Base-by-base conservation (phyloP, 2,888 invertebrate genomes). In the Melikaiella ostensackeni region DNA sequence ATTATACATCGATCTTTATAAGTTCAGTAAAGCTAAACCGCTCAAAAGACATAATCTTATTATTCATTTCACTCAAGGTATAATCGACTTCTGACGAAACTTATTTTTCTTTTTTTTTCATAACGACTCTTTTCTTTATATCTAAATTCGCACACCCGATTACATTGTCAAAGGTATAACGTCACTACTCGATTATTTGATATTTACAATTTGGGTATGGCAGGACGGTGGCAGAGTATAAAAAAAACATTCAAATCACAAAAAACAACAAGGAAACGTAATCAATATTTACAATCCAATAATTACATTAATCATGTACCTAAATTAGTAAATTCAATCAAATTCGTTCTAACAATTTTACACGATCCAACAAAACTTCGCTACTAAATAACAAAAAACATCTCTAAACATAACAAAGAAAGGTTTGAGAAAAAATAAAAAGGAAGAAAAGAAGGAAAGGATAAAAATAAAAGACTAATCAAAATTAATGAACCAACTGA, bases 1-100 rank as follows among this genome's bases (percentile, higher is more conserved):
- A 86, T 83, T 86, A 87, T 82, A 87, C 86, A 87, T 84, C 84
- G 84, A 88, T 81, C 82, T 86, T 84, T 84, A 80, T 77, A 79
- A 84, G 80, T 83, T 82, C 78, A 78, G 82, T 83, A 83, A 63
- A 78, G 80, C 74, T 81, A 82, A 80, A 62, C 76, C 79, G 74
- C 78, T 83, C 77, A 80, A 81, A 85, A 80, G 80, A 75, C 79
- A 79, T 59, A 59, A 81, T 84, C 83, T 80, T 83, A 81, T 81
- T 82, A 81, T 79, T 83, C 66, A 16, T 75, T 80, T 79, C 76
- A 13, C 77, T 82, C 77, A 70, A 77, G 42, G 11, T 55, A 30
- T 33, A 70, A 27, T 57, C 57, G 24, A 21, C 57, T 57, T 24
- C 77, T 50, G 57, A 70, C 59, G 38, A 64, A 46, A 75, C 75